phyloP scores from a whole-genome alignment of 2,888 invertebrate genomes.

The Athripsodes cinereus region DNA sequence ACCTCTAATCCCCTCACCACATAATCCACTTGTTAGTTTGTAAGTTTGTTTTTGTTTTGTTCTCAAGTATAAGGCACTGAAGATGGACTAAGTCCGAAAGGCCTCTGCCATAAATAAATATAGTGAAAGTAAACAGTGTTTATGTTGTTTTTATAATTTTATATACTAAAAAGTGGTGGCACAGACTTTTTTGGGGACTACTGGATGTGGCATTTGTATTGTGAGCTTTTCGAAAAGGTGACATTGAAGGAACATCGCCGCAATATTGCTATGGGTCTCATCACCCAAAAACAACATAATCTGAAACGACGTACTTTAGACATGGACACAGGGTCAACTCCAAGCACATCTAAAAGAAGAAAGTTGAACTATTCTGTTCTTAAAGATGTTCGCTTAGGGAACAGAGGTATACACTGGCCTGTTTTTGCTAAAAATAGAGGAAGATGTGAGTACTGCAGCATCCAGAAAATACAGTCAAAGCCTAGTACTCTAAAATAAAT shows the following conservation, averaged over 20 bases:
- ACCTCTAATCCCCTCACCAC: too few relatives aligned
- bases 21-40: too few relatives aligned
- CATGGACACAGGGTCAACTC: not conserved
- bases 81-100: too few relatives aligned
- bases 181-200: not conserved
- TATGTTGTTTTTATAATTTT: too few relatives aligned
- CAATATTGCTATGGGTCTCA: not conserved
- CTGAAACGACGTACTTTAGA: not conserved
- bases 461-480: constrained; percentile 6
- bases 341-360: not conserved
- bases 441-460: constrained; percentile 10
- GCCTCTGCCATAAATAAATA: too few relatives aligned
- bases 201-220: not conserved
- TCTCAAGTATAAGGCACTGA: too few relatives aligned
- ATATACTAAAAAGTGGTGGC: constrained; percentile 1
- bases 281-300: not conserved
- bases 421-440: constrained; percentile 9
- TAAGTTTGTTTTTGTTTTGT: too few relatives aligned
- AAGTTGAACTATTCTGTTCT: not conserved
- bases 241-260: not conserved
- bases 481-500: not conserved
- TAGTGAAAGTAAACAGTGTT: too few relatives aligned
- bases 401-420: constrained; percentile 14
- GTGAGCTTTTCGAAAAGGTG: not conserved
- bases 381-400: constrained; percentile 8